Evolutionary conservation across 1,140 invertebrate genomes (phyloP).

Genomic region (Macrobrachium nipponense): DNA sequence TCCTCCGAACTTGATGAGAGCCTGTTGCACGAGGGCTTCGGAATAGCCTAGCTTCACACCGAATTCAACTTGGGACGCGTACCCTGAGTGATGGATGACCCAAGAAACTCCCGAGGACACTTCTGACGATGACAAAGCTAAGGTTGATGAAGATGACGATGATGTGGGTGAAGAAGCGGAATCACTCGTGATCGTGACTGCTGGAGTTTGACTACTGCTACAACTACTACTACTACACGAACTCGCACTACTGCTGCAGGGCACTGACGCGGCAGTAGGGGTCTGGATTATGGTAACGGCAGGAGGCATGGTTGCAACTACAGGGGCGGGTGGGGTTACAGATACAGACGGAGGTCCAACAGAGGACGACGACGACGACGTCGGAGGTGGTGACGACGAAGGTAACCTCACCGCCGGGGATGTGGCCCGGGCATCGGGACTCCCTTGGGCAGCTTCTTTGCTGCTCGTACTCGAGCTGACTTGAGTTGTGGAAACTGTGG

Average conservation of each 20-base stretch:
- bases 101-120: background rate
- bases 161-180: background rate
- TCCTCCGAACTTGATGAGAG: constrained; percentile 84
- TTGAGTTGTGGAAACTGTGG: constrained; percentile 11
- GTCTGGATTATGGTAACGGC: background rate
- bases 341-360: constrained; percentile 13
- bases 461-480: background rate
- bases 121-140: too few species aligned
- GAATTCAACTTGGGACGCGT: constrained; percentile 73
- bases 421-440: background rate
- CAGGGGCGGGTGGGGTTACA: constrained; percentile 12
- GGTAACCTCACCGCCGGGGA: background rate
- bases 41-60: constrained; percentile 92
- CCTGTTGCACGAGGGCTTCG: constrained; percentile 84
- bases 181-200: background rate
- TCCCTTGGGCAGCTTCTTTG: background rate
- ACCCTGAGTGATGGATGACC: constrained; percentile 51
- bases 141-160: too few species aligned
- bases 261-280: background rate
- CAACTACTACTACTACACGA: too few species aligned
- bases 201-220: background rate
- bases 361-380: background rate
- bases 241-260: background rate
- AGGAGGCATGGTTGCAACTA: background rate
- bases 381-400: background rate